Conservation (phyloP, 2,888 invertebrate genomes). For the Harpalus rufipes region DNA sequence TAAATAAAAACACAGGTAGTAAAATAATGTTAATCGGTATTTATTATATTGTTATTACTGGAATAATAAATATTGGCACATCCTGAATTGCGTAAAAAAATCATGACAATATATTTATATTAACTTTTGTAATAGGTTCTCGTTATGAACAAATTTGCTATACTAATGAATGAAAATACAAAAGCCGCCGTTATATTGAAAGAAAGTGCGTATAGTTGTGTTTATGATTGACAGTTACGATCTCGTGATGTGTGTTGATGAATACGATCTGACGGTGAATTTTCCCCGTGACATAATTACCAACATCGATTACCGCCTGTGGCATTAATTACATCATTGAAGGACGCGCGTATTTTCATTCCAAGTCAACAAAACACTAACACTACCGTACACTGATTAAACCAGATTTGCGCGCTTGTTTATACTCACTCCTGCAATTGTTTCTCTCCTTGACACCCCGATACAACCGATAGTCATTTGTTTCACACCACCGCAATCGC, state of each 20-base stretch:
- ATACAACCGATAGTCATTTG: neutral
- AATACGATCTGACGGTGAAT: conserved; percentile 28
- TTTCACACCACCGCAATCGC: neutral
- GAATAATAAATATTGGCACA: too few species aligned
- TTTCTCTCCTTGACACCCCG: conserved; percentile 11
- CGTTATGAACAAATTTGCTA: too few species aligned
- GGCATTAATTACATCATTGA: conserved; percentile 32
- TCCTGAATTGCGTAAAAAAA: too few species aligned
- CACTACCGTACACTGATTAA: neutral
- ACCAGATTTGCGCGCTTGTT: conserved; percentile 22
- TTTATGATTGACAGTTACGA: neutral
- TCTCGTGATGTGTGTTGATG: neutral
- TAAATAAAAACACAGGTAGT: too few species aligned
- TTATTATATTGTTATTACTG: too few species aligned
- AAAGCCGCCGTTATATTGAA: too few species aligned
- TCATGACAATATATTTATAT: too few species aligned
- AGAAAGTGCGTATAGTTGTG: neutral
- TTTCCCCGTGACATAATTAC: conserved; percentile 46
- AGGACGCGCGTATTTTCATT: conserved; percentile 36
- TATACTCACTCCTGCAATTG: neutral
- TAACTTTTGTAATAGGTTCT: too few species aligned
- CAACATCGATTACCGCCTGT: conserved; percentile 37
- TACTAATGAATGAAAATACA: too few species aligned
- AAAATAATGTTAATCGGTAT: too few species aligned
- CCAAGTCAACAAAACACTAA: conserved; percentile 21